Conservation (phyloP, 2,113 vertebrate genomes). For the Strix uralensis region DNA sequence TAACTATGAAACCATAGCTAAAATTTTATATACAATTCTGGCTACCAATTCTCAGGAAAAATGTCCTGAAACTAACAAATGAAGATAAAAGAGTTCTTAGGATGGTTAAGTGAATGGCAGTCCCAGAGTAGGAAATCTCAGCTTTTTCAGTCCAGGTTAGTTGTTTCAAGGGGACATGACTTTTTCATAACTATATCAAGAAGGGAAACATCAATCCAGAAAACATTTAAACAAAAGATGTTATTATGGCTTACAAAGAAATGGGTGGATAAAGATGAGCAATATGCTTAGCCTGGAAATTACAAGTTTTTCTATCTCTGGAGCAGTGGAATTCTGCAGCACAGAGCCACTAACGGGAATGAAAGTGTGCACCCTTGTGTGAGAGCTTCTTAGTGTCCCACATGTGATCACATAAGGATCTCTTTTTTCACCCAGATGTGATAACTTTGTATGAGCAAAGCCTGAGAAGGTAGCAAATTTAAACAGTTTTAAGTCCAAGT, state of each 20-base stretch:
- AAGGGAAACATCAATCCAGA: neutral
- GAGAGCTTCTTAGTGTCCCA: neutral
- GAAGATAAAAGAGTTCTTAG: neutral
- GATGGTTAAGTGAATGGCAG: neutral
- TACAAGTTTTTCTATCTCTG: neutral
- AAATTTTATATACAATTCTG: neutral
- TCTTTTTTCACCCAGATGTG: neutral
- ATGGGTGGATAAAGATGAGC: neutral
- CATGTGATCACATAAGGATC: rapidly evolving
- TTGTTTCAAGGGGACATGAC: neutral
- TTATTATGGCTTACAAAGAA: neutral
- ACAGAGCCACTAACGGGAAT: neutral
- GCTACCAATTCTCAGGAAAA: neutral
- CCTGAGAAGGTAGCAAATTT: neutral
- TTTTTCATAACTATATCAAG: neutral
- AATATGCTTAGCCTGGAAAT: neutral
- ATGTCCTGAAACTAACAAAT: neutral
- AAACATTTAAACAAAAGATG: neutral
- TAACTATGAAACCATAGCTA: neutral
- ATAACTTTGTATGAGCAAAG: neutral
- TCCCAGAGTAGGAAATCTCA: neutral
- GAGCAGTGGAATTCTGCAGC: neutral
- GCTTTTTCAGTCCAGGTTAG: neutral
- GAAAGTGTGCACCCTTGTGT: neutral
- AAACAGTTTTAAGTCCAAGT: neutral